A percentile compares a stretch with the other conserved stretches of the same genome.
Conservation (phyloP, 2,797 vertebrate genomes). For the Emydoidea blandingii region DNA sequence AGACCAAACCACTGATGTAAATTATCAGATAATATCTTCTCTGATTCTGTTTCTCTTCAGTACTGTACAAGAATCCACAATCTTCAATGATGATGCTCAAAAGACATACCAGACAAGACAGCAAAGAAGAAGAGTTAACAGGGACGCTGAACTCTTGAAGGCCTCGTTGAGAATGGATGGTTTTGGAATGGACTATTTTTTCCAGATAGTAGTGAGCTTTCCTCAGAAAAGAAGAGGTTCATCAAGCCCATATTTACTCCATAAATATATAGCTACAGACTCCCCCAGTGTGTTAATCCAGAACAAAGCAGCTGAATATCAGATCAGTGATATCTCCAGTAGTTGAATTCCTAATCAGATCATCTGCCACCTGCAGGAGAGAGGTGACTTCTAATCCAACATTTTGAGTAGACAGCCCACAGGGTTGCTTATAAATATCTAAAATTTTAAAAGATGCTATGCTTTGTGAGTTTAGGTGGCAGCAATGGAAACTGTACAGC, state of each 20-base stretch:
- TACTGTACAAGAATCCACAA: slow-evolving; percentile 50
- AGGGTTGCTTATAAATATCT: slow-evolving; percentile 42
- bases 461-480: slow-evolving; percentile 22
- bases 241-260: neutral
- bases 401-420: neutral
- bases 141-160: slow-evolving; percentile 30
- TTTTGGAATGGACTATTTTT: neutral
- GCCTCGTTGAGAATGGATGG: neutral
- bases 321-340: slow-evolving; percentile 39
- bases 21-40: slow-evolving; percentile 56
- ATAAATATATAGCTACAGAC: neutral
- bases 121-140: slow-evolving; percentile 16
- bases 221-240: neutral
- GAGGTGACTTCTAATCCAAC: slow-evolving; percentile 18
- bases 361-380: slow-evolving; percentile 21
- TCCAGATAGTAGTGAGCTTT: neutral
- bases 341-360: slow-evolving; percentile 38
- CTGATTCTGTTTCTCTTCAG: slow-evolving; percentile 60
- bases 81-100: slow-evolving; percentile 35
- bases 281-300: slow-evolving; percentile 7
- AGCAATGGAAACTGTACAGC: slow-evolving; percentile 39
- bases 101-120: slow-evolving; percentile 36
- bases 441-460: neutral
- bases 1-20: slow-evolving; percentile 59
- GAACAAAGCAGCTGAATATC: slow-evolving; percentile 48